Percentiles rank a stretch among this genome's conserved stretches.
These are phyloP conservation scores for Beroe forskalii DNA, from an alignment of 37 sponge, comb jelly and placozoan genomes.

Conservation along the genomic window DNA sequence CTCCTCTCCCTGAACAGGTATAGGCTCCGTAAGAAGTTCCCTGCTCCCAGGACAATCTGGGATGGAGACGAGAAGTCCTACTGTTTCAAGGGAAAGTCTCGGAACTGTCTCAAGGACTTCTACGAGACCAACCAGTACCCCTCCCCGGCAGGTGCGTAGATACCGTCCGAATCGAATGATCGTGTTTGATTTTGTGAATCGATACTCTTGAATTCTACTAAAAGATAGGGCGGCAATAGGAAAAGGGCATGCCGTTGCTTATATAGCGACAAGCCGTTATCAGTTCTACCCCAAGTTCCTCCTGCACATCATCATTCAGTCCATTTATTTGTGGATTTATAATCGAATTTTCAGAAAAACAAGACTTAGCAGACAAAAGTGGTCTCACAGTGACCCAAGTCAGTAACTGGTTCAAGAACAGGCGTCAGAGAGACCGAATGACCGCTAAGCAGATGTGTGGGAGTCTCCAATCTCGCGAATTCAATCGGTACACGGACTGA, in stretches of 20 bases:
- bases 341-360: conserved; percentile 35
- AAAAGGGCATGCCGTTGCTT: neutral
- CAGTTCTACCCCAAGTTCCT: neutral
- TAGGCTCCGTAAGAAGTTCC: conserved; percentile 47
- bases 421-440: conserved; percentile 62
- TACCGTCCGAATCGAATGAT: no score
- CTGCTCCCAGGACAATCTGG: conserved; percentile 35
- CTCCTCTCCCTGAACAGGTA: no score
- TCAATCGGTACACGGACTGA: no score
- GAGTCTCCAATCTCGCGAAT: neutral
- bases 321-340: neutral
- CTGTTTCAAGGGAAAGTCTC: conserved; percentile 52
- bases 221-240: no score
- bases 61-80: conserved; percentile 57
- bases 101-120: conserved; percentile 10
- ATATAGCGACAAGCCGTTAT: neutral
- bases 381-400: conserved; percentile 63
- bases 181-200: no score
- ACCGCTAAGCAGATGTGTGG: conserved; percentile 17
- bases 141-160: conserved; percentile 14
- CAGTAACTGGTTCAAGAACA: conserved; percentile 66
- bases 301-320: neutral
- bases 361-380: neutral
- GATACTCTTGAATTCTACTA: no score
- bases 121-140: conserved; percentile 59